Evolutionary conservation across 2,888 invertebrate species (phyloP).

Genomic region (Colletes collaris): DNA sequence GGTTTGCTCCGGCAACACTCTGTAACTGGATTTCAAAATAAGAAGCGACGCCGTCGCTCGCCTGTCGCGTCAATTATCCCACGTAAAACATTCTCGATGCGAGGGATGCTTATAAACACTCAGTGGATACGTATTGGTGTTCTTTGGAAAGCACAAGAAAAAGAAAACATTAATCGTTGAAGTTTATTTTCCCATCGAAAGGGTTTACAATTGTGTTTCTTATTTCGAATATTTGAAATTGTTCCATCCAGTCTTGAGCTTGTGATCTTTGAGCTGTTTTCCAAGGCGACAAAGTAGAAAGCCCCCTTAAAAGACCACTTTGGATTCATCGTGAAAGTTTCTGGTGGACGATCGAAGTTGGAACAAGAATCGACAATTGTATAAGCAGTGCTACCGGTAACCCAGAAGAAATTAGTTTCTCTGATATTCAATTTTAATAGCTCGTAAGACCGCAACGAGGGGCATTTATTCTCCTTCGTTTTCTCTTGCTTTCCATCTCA

Average conservation of each 20-base stretch:
- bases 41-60: not conserved
- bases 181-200: no score
- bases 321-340: no score
- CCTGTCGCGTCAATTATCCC: constrained; percentile 4
- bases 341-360: not conserved
- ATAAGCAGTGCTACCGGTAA: not conserved
- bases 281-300: no score
- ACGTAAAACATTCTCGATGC: not conserved
- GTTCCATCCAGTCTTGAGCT: no score
- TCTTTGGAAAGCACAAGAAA: no score
- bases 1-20: constrained; percentile 24
- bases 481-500: constrained; percentile 29
- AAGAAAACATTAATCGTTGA: no score
- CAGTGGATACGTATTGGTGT: not conserved
- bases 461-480: constrained; percentile 20
- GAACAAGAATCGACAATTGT: constrained; percentile 14
- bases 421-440: constrained; percentile 37
- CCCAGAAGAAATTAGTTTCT: constrained; percentile 34
- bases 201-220: no score
- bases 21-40: constrained; percentile 30
- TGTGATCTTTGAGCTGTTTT: no score
- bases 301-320: not conserved
- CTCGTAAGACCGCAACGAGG: constrained; percentile 14
- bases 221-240: not conserved
- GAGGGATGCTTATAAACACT: not conserved